Base-by-base conservation (phyloP, 2,113 vertebrate genomes). In the Atrichornis clamosus region DNA sequence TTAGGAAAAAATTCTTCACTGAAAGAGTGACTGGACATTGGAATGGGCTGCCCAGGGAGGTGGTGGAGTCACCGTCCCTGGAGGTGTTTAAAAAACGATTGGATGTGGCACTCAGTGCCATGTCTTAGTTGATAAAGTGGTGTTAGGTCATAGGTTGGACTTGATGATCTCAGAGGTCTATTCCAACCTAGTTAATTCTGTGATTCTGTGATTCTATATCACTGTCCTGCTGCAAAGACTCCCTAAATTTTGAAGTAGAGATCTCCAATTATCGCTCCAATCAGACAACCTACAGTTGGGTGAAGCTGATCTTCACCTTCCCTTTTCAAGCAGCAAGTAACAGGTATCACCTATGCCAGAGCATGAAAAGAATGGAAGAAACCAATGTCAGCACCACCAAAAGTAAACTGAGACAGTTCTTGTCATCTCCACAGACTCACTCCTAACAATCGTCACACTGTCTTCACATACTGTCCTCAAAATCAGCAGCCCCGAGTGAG, bases 391-490 rank as follows among this genome's bases (percentile, higher is more conserved):
- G 58, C 53, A 41, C 11, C 82, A 49, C 24, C 3, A 1, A 75
- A 77, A 59, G 69, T 32, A 67, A 86, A 81, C 26, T 2, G 47
- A 83, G 53, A 52, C 41, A 32, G 32, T 47, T 84, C 56, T 28
- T 9, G 10, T 72, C 39, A 50, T 56, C 69, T 75, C 37, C 21
- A n/a, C 8, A 20, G n/a, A 17, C 44, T 69, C 52, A 33, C 20
- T 67, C n/a, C 13, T 13, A 27, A 53, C 20, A 64, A 60, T 41
- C 26, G n/a, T 33, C 53, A 27, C 0, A 0, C n/a, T 37, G 19
- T 41, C 53, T 64, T 79, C 50, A 73, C 28, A 67, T 87, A 72
- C 15, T 12, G 12, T 2, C 13, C 69, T 84, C 69, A 76, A 53
- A 53, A 76, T 2, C 22, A 62, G 23, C 81, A 82, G 53, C 28